Evolutionary conservation across 1,140 invertebrate genomes (phyloP).

Genomic region (Drosophila albomicans): DNA sequence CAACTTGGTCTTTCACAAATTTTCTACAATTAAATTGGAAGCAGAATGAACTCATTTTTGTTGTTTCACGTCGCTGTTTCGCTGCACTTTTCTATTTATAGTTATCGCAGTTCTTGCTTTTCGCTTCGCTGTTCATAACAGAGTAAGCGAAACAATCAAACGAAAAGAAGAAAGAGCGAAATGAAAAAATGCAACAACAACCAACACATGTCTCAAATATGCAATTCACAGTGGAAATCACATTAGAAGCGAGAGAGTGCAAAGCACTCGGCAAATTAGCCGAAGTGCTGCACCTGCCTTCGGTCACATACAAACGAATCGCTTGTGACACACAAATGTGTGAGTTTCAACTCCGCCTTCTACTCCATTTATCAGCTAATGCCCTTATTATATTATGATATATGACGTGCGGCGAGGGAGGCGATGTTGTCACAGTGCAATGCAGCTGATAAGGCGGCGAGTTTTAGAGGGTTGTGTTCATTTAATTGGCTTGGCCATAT

Average conservation of each 20-base stretch:
- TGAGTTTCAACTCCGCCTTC: background rate
- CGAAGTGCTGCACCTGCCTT: constrained; percentile 53
- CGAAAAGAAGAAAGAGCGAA: background rate
- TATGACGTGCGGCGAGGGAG: constrained; percentile 23
- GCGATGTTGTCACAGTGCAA: constrained; percentile 15
- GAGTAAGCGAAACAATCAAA: background rate
- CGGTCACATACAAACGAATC: constrained; percentile 50
- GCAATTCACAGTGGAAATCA: constrained; percentile 28
- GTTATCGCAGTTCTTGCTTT: background rate
- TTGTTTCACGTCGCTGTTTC: background rate
- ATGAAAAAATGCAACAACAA: background rate
- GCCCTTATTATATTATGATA: constrained; percentile 46
- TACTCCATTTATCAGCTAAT: constrained; percentile 35
- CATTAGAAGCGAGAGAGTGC: constrained; percentile 26
- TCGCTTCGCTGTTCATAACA: constrained; percentile 1
- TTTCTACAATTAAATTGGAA: background rate
- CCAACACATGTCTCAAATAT: constrained; percentile 11
- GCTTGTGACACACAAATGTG: constrained; percentile 28
- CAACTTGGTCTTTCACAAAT: background rate
- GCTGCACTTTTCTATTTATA: constrained; percentile 4
- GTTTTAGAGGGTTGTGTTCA: background rate
- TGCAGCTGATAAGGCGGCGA: constrained; percentile 18
- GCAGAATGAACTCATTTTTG: background rate
- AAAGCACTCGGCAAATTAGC: constrained; percentile 24
- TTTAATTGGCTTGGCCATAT: constrained; percentile 38